Conservation (phyloP, 2,888 invertebrate species). For the Tortrix viridana region DNA sequence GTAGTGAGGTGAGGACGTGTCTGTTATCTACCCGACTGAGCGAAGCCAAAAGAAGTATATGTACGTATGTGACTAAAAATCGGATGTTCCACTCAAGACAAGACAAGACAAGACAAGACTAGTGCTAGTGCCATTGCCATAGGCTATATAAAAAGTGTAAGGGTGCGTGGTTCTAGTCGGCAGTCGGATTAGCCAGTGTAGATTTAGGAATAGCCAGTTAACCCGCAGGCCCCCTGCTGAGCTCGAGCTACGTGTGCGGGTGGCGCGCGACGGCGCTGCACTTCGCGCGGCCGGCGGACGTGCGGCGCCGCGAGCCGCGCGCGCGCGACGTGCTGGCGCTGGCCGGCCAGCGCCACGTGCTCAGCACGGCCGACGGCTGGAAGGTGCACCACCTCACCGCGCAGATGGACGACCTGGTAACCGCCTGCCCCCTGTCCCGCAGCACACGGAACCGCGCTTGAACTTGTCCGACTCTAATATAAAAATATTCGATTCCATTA, state of each 20-base stretch:
- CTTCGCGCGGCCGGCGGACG: conserved; percentile 87
- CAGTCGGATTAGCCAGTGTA: no score
- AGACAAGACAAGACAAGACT: no score
- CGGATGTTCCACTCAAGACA: no score
- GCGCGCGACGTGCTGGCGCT: conserved; percentile 91
- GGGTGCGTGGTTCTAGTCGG: no score
- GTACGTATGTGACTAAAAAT: no score
- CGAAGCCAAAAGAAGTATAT: no score
- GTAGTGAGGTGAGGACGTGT: no score
- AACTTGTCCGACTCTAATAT: not conserved
- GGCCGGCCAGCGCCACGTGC: conserved; percentile 93
- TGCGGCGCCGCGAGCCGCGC: conserved; percentile 93
- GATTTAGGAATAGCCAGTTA: no score
- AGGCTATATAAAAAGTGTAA: no score
- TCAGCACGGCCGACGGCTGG: conserved; percentile 96
- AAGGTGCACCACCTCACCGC: conserved; percentile 96
- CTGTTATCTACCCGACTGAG: no score
- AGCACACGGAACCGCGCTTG: no score
- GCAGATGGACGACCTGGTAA: conserved; percentile 85
- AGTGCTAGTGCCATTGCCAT: no score
- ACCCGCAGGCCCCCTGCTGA: conserved; percentile 68
- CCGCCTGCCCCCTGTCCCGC: not conserved
- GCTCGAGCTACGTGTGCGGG: conserved; percentile 75
- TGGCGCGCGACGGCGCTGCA: conserved; percentile 80
- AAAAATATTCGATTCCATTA: not conserved